These are phyloP conservation scores for Centroberyx gerrardi DNA, from an alignment of 2,797 vertebrate genomes.

Conservation along the genomic window DNA sequence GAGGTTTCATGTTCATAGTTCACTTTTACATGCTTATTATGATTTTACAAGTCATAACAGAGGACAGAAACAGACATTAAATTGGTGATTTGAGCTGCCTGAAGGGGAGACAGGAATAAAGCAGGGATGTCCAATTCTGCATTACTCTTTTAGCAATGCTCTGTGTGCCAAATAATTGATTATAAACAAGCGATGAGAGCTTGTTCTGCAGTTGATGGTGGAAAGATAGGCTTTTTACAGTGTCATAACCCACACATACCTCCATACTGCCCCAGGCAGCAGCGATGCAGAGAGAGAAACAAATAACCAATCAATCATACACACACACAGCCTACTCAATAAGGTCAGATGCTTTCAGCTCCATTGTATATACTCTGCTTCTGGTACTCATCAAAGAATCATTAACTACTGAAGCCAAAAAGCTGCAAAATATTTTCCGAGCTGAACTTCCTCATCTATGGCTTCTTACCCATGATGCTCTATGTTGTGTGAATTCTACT, in stretches of 20 bases:
- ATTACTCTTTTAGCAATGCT: constrained; percentile 4
- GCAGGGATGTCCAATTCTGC: neutral
- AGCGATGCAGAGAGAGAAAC: constrained; percentile 57
- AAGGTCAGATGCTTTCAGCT: constrained; percentile 49
- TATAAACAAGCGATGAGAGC: constrained; percentile 10
- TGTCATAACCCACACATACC: constrained; percentile 60
- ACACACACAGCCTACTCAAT: constrained; percentile 62
- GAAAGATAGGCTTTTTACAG: constrained; percentile 33
- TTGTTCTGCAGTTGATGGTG: constrained; percentile 1
- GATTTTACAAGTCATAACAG: constrained; percentile 1
- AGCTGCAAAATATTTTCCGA: constrained; percentile 33
- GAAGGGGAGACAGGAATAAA: neutral
- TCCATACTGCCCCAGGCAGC: constrained; percentile 58
- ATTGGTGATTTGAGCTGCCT: neutral
- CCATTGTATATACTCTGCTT: constrained; percentile 44
- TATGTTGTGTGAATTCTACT: constrained; percentile 6
- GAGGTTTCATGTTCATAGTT: constrained; percentile 8
- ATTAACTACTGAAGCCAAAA: constrained; percentile 39
- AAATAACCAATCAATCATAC: constrained; percentile 70
- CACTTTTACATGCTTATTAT: neutral
- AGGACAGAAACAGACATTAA: constrained; percentile 20
- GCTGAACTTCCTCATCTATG: constrained; percentile 27
- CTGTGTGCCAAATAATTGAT: neutral
- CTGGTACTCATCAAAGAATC: constrained; percentile 27
- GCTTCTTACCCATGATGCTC: neutral